Evolutionary conservation across 30 jellyfish, hydroid and myxozoan genomes (phyloP).

Genomic region (Hydractinia echinata): DNA sequence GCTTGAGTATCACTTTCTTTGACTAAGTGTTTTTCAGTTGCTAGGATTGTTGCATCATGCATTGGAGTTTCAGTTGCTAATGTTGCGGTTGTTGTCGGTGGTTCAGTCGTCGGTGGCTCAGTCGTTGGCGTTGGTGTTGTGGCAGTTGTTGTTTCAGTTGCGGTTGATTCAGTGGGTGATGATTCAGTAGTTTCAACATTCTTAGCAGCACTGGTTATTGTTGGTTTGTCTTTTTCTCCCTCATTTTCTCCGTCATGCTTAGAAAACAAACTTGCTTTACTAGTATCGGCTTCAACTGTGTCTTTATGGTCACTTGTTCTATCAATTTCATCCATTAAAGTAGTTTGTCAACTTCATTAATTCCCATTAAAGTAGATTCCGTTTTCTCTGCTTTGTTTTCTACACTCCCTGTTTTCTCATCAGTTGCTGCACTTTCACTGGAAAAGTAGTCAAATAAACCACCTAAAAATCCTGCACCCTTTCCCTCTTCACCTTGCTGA

Average conservation of each 20-base stretch:
- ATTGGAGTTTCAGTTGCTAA: neutral
- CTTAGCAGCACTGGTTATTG: neutral
- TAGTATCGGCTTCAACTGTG: too few relatives aligned
- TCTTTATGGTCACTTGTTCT: too few relatives aligned
- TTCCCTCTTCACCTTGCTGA: too few relatives aligned
- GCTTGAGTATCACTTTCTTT: neutral
- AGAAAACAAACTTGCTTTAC: too few relatives aligned
- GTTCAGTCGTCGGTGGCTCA: neutral
- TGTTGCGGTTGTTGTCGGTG: neutral
- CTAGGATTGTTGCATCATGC: neutral
- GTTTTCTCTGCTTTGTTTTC: neutral
- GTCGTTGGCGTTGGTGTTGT: neutral
- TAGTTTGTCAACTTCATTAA: too few relatives aligned
- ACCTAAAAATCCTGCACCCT: neutral
- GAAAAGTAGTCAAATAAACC: conserved; percentile 18
- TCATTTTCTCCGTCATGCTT: neutral
- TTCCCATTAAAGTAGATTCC: too few relatives aligned
- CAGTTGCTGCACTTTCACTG: neutral
- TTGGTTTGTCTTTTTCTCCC: neutral
- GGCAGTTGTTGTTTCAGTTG: neutral
- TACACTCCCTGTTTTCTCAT: neutral
- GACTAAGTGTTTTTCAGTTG: neutral
- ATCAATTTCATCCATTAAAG: too few relatives aligned
- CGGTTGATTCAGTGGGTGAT: neutral
- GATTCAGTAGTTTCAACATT: neutral